These are phyloP conservation scores for Hippocampus comes DNA, from an alignment of 2,113 vertebrate species.

Conservation along the genomic window DNA sequence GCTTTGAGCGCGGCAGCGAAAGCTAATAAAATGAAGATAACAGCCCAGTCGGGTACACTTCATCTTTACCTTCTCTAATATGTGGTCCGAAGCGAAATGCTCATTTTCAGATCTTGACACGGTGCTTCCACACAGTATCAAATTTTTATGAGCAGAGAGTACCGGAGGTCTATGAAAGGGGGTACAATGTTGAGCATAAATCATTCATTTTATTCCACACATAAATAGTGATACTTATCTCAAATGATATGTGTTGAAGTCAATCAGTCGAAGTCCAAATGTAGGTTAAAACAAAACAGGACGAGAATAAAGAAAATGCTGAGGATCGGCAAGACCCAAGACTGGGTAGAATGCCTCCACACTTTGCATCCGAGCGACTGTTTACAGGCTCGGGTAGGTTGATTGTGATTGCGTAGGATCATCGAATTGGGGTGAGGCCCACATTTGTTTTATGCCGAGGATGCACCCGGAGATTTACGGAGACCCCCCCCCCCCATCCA, in stretches of 20 bases:
- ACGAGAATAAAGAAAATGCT: neutral
- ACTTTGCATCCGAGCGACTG: neutral
- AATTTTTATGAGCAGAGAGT: neutral
- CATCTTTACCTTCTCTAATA: conserved; percentile 30
- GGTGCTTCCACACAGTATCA: neutral
- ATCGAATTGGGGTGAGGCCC: neutral
- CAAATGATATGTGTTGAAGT: neutral
- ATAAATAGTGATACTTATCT: neutral
- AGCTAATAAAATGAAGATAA: conserved; percentile 46
- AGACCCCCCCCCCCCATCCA: neutral
- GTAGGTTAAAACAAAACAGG: neutral
- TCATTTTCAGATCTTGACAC: conserved; percentile 6
- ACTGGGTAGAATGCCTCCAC: neutral
- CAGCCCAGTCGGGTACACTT: conserved; percentile 11
- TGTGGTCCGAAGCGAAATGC: conserved; percentile 13
- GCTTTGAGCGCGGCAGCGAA: conserved; percentile 31
- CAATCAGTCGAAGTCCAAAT: neutral
- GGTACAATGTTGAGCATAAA: neutral
- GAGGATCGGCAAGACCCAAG: neutral
- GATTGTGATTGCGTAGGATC: neutral
- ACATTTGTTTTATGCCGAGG: neutral
- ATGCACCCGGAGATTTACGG: neutral
- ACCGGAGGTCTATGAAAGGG: neutral
- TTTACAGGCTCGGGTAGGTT: neutral
- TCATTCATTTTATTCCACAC: neutral